Conservation (phyloP, 1,140 invertebrate species). For the Diprion similis region DNA sequence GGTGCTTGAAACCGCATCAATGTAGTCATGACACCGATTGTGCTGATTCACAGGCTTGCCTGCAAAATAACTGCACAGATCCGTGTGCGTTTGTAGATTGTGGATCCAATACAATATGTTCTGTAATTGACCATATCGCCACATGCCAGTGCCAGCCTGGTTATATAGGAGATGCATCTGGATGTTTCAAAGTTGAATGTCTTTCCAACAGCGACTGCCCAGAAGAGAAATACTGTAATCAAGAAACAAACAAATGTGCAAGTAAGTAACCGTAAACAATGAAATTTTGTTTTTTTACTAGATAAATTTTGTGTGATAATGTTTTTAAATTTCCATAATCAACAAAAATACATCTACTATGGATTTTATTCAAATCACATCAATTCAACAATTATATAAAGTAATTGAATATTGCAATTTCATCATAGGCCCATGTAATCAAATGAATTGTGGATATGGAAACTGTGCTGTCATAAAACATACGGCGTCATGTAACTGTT, state of each 20-base stretch:
- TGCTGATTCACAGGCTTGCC: conserved; percentile 74
- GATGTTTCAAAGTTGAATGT: conserved; percentile 87
- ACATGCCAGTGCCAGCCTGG: conserved; percentile 78
- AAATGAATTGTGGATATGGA: conserved; percentile 76
- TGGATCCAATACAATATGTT: conserved; percentile 76
- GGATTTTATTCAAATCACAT: no score
- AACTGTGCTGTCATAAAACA: conserved; percentile 75
- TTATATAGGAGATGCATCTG: conserved; percentile 81
- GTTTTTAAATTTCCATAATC: neutral
- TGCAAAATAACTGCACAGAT: conserved; percentile 76
- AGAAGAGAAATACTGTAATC: conserved; percentile 76
- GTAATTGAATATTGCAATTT: conserved; percentile 31
- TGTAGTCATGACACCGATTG: conserved; percentile 76
- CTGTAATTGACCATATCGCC: conserved; percentile 73
- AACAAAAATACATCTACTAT: neutral
- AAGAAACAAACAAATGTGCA: conserved; percentile 77
- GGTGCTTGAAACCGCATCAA: conserved; percentile 76
- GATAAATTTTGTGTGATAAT: no score
- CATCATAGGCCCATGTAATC: conserved; percentile 76
- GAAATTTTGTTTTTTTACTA: no score
- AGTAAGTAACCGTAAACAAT: conserved; percentile 59
- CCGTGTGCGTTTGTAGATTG: conserved; percentile 74
- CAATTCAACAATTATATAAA: conserved; percentile 16
- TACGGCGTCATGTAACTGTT: conserved; percentile 75
- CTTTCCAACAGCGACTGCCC: conserved; percentile 77